Conservation (phyloP, 2,888 invertebrate species). For the Scaptomyza polygonia region DNA sequence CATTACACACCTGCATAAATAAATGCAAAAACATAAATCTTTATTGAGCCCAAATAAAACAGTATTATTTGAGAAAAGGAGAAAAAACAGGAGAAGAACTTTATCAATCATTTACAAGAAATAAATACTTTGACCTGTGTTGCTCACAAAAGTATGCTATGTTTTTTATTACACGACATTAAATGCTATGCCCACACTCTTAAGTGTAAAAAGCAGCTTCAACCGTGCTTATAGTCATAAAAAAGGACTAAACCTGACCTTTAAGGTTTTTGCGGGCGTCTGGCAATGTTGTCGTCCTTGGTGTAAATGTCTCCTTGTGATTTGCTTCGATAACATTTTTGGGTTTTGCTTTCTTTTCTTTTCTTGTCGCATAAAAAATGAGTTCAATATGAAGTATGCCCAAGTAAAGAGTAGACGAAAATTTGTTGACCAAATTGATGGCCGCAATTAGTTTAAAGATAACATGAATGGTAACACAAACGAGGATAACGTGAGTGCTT, state of each 20-base stretch:
- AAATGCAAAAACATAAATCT: neutral
- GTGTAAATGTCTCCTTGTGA: slow-evolving; percentile 19
- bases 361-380: slow-evolving; percentile 65
- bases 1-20: neutral
- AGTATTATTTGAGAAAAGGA: too few species aligned
- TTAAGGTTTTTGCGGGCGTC: slow-evolving; percentile 33
- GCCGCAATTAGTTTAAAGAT: slow-evolving; percentile 58
- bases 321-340: slow-evolving; percentile 44
- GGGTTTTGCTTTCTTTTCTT: slow-evolving; percentile 15
- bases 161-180: neutral
- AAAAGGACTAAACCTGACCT: slow-evolving; percentile 49
- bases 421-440: slow-evolving; percentile 56
- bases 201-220: neutral
- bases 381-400: slow-evolving; percentile 65
- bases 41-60: neutral
- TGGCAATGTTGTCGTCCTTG: slow-evolving; percentile 9
- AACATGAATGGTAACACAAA: slow-evolving; percentile 11
- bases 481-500: neutral
- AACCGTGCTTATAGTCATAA: slow-evolving; percentile 23
- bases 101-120: neutral
- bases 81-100: neutral
- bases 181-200: neutral
- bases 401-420: slow-evolving; percentile 28
- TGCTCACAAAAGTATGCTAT: slow-evolving; percentile 1
- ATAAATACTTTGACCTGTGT: neutral